phyloP scores from a whole-genome alignment of 2,888 invertebrate species.

The Scotopteryx bipunctaria region DNA sequence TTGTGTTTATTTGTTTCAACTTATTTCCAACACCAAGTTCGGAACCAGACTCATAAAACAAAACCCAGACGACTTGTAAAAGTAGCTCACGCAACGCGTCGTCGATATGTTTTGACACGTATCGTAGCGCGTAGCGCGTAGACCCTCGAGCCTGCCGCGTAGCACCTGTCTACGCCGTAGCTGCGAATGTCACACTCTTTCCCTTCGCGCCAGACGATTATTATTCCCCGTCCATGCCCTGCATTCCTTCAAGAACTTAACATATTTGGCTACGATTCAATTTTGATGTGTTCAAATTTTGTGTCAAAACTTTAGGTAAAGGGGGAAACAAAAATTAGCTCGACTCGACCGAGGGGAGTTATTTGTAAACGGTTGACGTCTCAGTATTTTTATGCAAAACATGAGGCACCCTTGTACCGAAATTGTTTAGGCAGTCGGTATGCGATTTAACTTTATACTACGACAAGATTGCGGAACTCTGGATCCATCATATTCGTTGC shows the following conservation, averaged over 20 bases:
- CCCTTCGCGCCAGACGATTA: slow-evolving; percentile 54
- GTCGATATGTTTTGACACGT: slow-evolving; percentile 33
- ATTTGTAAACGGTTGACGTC: slow-evolving; percentile 79
- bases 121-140: slow-evolving; percentile 38
- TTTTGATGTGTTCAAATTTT: slow-evolving; percentile 78
- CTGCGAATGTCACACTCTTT: slow-evolving; percentile 42
- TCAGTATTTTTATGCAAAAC: slow-evolving; percentile 77
- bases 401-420: slow-evolving; percentile 64
- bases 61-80: slow-evolving; percentile 23
- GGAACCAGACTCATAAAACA: slow-evolving; percentile 24
- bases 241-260: slow-evolving; percentile 67
- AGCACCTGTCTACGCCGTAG: slow-evolving; percentile 71
- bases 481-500: slow-evolving; percentile 69
- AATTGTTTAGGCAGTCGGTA: slow-evolving; percentile 72
- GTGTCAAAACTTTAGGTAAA: slow-evolving; percentile 75
- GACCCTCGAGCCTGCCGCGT: slow-evolving; percentile 51
- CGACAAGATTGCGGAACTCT: slow-evolving; percentile 61
- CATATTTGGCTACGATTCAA: slow-evolving; percentile 79
- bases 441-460: slow-evolving; percentile 65
- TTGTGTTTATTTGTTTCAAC: slow-evolving; percentile 7
- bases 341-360: slow-evolving; percentile 64
- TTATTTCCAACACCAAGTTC: slow-evolving; percentile 10
- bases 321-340: slow-evolving; percentile 74
- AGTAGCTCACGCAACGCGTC: slow-evolving; percentile 30
- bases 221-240: slow-evolving; percentile 64